phyloP scores from a whole-genome alignment of 2,888 invertebrate genomes.

The Ceriagrion tenellum region DNA sequence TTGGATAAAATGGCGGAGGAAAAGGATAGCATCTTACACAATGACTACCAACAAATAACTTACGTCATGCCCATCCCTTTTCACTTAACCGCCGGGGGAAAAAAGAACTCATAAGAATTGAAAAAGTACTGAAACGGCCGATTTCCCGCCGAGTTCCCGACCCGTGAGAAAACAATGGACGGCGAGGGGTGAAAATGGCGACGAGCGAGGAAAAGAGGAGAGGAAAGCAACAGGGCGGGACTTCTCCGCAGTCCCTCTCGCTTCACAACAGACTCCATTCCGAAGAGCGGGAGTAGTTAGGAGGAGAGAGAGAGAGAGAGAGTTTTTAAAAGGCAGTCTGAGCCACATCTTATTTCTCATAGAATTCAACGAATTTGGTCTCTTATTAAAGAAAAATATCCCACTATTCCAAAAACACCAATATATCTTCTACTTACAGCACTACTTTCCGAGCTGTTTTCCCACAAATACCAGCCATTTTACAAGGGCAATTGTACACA shows the following conservation, averaged over 20 bases:
- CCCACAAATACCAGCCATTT: no score
- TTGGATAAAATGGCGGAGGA: not conserved
- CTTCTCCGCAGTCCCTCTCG: not conserved
- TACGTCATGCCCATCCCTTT: not conserved
- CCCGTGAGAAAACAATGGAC: slow-evolving; percentile 59
- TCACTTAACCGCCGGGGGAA: not conserved
- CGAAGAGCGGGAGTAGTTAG: not conserved
- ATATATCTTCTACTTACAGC: no score
- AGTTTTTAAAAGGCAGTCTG: no score
- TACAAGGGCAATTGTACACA: no score
- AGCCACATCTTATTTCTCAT: no score
- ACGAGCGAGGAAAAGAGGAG: not conserved
- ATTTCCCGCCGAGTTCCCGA: slow-evolving; percentile 49
- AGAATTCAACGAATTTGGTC: no score
- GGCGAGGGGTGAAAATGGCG: not conserved
- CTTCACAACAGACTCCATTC: not conserved
- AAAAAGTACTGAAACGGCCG: slow-evolving; percentile 37
- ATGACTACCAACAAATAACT: not conserved
- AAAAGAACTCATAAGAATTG: not conserved
- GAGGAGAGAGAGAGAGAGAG: no score
- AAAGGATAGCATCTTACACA: not conserved
- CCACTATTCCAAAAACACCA: no score
- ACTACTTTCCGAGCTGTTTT: no score
- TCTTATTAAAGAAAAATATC: no score
- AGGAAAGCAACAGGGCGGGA: no score